Base-by-base conservation (phyloP, 2,888 invertebrate genomes). In the Junonia oenone region DNA sequence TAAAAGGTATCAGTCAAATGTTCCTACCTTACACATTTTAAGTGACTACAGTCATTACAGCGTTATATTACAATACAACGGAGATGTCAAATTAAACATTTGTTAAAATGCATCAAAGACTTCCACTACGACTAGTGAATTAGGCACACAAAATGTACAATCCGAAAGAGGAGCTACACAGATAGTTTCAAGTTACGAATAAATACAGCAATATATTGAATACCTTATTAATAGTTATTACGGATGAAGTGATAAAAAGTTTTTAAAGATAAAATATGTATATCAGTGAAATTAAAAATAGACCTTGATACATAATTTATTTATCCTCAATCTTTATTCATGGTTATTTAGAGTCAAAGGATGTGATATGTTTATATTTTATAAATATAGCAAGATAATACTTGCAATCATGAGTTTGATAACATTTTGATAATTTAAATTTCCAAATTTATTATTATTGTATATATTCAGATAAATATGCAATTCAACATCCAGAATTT, bases 1-100 rank as follows among this genome's bases (percentile, higher is more conserved):
- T 3, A 57, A 51, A 59, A 59, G 46, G 51, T 56, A 56, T 59
- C 56, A 56, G 53, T 56, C 56, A 56, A n/a, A 45, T 57, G 37
- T 38, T 51, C 29, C 35, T 45, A 43, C n/a, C 29, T 45, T 13
- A 46, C 26, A 22, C 15, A 22, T 57, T 48, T 35, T 43, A 14
- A n/a, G 29, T 55, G n/a, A 53, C 37, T 22, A 45, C 29, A 43
- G 19, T 48, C 9, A 53, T 15, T 50, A 27, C 35, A 56, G 45
- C n/a, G 35, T 13, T 15, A 26, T 37, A 48, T 37, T 38, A 38
- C 29, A 50, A 49, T 29, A 29, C 37, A 14, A 40, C 38, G 19
- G 38, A 43, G 43, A 43, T 43, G 43, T 14, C 22, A 19, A 50
- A 50, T 11, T 40, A 26, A 17, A 40, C 40, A 49, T 14, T 29